These are phyloP conservation scores for Myiagra hebetior DNA, from an alignment of 2,113 vertebrate species.

Conservation along the genomic window DNA sequence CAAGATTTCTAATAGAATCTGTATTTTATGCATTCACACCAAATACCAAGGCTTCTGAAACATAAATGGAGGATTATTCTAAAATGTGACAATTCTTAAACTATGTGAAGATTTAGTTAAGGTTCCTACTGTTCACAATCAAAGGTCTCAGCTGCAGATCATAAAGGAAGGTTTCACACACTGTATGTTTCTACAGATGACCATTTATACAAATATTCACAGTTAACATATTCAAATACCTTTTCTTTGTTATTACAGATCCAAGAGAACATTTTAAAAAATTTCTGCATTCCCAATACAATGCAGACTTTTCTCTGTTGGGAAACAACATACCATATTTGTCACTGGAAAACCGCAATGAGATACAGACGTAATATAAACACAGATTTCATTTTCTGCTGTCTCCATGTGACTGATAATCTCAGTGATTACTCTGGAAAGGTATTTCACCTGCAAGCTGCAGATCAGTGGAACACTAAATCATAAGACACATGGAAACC, in stretches of 20 bases:
- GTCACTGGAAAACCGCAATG: neutral
- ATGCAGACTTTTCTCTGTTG: neutral
- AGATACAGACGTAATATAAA: neutral
- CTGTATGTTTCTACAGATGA: neutral
- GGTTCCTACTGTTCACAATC: constrained; percentile 54
- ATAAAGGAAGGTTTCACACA: constrained; percentile 1
- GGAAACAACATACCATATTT: neutral
- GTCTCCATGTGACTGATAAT: neutral
- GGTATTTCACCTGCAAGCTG: neutral
- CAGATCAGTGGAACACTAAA: neutral
- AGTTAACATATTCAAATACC: neutral
- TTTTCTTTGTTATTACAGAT: neutral
- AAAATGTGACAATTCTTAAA: constrained; percentile 23
- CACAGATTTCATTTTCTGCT: neutral
- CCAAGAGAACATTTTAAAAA: neutral
- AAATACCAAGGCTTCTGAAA: constrained; percentile 28
- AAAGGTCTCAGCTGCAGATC: constrained; percentile 60
- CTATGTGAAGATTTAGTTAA: constrained; percentile 21
- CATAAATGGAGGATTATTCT: constrained; percentile 38
- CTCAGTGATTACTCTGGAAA: neutral
- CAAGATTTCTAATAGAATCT: neutral
- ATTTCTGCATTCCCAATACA: neutral
- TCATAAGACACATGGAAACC: neutral
- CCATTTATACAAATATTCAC: constrained; percentile 11
- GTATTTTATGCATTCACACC: constrained; percentile 1